Base-by-base conservation (phyloP, 2,797 vertebrate species). In the Syngnathus rostellatus region DNA sequence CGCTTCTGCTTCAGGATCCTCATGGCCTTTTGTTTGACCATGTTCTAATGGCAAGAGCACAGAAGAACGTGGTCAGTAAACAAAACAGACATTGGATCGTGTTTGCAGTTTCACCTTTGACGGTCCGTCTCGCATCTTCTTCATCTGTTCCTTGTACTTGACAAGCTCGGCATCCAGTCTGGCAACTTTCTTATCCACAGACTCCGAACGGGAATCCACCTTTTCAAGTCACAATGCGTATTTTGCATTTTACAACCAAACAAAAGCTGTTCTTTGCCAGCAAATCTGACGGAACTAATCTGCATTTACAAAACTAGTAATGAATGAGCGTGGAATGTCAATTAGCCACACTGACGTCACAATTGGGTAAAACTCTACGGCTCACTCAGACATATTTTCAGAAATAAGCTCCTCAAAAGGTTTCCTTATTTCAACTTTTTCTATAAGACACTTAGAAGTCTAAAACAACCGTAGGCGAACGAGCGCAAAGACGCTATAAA, bases 101-200 rank as follows among this genome's bases (percentile, higher is more conserved):
- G 25, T 38, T 38, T 50, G 23, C 6, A 0, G 0, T 31, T 39
- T 90, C 90, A 98, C 97, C 94, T 99, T 99, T 68, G 95, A 94
- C 62, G 96, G 96, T 4, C 97, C 97, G 64, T 99, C 97, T 86
- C 93, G 93, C 97, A 99, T 99, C 86, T 98, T 99, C 80, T 98
- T 99, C 92, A 99, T 98, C 86, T 99, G 97, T 80, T 99, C 97
- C 83, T 96, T 99, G 79, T 99, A 99, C 72, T 99, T 99, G 51
- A 90, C 86, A 45, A 99, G 90, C 75, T 99, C 97, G 66, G 87
- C 91, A 87, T 99, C 97, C 66, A 99, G 90, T 70, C 91, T 92
- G 66, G 93, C 84, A 5, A 99, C 94, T 85, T 99, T 99, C 88
- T 99, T 99, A 75, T 99, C 97, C 72, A 96, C 86, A 0, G 97